These are phyloP conservation scores for Lethocerus indicus DNA, from an alignment of 1,140 invertebrate genomes.

Conservation along the genomic window DNA sequence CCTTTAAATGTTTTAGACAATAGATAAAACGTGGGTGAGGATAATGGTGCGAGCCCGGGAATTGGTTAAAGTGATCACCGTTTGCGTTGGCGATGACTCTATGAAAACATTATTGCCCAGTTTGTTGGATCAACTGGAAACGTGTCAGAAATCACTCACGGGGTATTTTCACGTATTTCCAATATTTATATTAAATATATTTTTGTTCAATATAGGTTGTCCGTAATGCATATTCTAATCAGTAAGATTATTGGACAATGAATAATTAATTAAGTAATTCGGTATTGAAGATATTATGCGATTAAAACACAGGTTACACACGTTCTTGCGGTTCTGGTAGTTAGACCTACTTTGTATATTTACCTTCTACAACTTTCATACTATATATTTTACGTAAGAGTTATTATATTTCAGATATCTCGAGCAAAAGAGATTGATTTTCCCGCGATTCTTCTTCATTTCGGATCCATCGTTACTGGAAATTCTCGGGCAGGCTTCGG, in stretches of 20 bases:
- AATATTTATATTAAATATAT: too few relatives aligned
- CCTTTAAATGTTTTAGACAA: conserved; percentile 36
- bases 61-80: conserved; percentile 63
- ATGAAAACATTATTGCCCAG: conserved; percentile 61
- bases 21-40: conserved; percentile 75
- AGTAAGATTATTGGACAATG: too few relatives aligned
- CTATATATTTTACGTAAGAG: too few relatives aligned
- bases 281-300: too few relatives aligned
- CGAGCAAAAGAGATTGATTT: conserved; percentile 64
- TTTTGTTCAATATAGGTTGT: too few relatives aligned
- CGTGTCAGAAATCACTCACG: conserved; percentile 81
- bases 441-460: conserved; percentile 81
- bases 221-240: too few relatives aligned
- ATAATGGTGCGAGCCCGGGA: conserved; percentile 71
- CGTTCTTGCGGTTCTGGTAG: too few relatives aligned
- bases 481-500: conserved; percentile 75
- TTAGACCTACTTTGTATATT: too few relatives aligned
- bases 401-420: conserved; percentile 37
- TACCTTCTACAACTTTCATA: too few relatives aligned
- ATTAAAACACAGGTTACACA: too few relatives aligned
- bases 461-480: conserved; percentile 77
- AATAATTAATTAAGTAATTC: too few relatives aligned
- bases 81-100: conserved; percentile 69
- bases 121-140: conserved; percentile 70
- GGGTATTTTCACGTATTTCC: too few relatives aligned